Evolutionary conservation across 1,140 invertebrate genomes (phyloP), one percentile per base, ranked within the genome.

Genomic region (Battus philenor): DNA sequence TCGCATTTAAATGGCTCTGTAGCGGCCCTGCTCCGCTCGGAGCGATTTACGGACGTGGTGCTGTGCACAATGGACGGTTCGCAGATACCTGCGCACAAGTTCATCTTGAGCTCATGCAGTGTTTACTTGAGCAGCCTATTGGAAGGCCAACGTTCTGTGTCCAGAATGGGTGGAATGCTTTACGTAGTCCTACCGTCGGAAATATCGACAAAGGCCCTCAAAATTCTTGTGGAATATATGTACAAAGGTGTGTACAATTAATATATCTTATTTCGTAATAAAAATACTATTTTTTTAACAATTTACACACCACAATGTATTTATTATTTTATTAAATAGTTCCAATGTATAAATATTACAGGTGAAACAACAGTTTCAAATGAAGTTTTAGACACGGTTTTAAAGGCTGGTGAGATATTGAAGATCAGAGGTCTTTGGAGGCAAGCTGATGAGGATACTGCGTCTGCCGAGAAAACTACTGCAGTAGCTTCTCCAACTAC

Each of bases 151-250:
- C 68, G 87, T 44, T 81, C 82, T 2, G 88, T 87, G 51, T 80
- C 69, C 2, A 64, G 84, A 1, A 79, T 84, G 73, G 86, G 87
- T 26, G 88, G 90, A 12, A 87, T 91, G 55, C 73, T 94, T 8
- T 90, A 93, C 44, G 89, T 93, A 27, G 92, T 97, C 13, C 85
- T 97, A 27, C 94, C 94, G 3, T 91, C 93, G 0, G 93, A 94
- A 67, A 92, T 94, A 36, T 92, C 90, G 10, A 92, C 93, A 43
- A 90, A 91, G 47, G 93, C 93, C 1, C 78, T 95, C 43, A 93
- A 93, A 70, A 93, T 93, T 38, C 86, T 95, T 1, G 90, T 94
- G n/a, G 92, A 94, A 64, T 95, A 95, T 67, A 95, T 95, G 93
- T 94, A 95, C 78, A 93, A 89, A 83, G 86, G 86, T 86, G 45